These are phyloP conservation scores for Oncopodura yosiiana DNA, from an alignment of 1,140 invertebrate species.

Conservation along the genomic window DNA sequence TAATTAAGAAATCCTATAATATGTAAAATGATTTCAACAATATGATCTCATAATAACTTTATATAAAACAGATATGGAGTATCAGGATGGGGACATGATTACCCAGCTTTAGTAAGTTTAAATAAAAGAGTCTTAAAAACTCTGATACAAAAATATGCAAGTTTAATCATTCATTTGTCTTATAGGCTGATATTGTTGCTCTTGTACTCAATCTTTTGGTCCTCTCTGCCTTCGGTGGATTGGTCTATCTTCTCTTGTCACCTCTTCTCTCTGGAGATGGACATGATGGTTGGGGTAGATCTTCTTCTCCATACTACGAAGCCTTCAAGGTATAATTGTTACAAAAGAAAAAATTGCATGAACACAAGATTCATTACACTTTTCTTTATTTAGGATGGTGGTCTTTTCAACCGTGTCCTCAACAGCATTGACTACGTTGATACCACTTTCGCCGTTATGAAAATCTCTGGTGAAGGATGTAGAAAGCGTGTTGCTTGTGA, in stretches of 20 bases:
- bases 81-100: conserved; percentile 15
- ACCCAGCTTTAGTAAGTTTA: not conserved
- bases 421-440: conserved; percentile 36
- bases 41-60: no score
- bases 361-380: no score
- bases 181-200: conserved; percentile 34
- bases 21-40: no score
- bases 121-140: no score
- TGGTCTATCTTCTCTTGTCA: conserved; percentile 33
- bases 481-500: conserved; percentile 34
- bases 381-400: no score
- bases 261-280: conserved; percentile 32
- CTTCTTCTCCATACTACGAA: conserved; percentile 32
- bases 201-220: conserved; percentile 35
- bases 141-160: no score
- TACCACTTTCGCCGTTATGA: conserved; percentile 35
- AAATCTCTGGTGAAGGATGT: conserved; percentile 35
- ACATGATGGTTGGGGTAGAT: conserved; percentile 34
- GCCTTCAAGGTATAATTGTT: no score
- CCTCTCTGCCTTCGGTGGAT: conserved; percentile 34
- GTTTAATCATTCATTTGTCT: conserved; percentile 1
- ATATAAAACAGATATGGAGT: no score
- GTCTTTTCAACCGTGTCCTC: conserved; percentile 33
- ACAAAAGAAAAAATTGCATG: no score
- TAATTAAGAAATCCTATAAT: no score